A percentile compares a stretch with the other conserved stretches of the same genome.
These are phyloP conservation scores for Lepilemur ruficaudatus DNA, from an alignment of 2,797 vertebrate species.

Conservation along the genomic window DNA sequence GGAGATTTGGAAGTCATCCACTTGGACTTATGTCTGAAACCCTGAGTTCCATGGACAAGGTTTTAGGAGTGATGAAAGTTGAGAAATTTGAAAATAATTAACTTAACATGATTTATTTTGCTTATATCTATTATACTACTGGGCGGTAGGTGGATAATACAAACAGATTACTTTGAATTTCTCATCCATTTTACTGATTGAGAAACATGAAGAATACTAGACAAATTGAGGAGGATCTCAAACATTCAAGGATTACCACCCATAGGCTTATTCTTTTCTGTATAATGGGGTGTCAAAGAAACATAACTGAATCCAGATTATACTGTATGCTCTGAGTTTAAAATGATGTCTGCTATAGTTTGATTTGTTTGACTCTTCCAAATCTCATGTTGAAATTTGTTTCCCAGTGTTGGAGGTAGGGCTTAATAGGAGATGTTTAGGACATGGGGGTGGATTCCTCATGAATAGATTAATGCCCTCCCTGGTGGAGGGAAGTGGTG, in stretches of 20 bases:
- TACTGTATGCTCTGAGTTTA: constrained; percentile 16
- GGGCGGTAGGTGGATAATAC: background rate
- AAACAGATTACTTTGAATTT: constrained; percentile 31
- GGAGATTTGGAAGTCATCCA: background rate
- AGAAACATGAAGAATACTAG: background rate
- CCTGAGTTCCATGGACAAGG: background rate
- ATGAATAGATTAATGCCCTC: background rate
- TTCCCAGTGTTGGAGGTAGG: background rate
- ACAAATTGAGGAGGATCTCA: background rate
- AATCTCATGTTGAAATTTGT: background rate
- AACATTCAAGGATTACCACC: background rate
- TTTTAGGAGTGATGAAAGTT: constrained; percentile 2
- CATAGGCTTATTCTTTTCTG: background rate
- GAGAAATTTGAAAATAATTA: constrained; percentile 51
- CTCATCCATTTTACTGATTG: background rate
- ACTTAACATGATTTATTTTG: constrained; percentile 42
- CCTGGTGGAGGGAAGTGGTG: too few species aligned
- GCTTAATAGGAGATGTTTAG: background rate
- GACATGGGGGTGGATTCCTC: background rate
- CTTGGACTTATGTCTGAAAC: background rate
- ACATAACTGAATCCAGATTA: background rate
- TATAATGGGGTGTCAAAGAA: background rate
- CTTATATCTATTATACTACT: background rate
- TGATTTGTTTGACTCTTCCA: background rate
- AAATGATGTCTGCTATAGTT: constrained; percentile 2